Conservation (phyloP, 1,140 invertebrate genomes). For the Calosoma granatense region DNA sequence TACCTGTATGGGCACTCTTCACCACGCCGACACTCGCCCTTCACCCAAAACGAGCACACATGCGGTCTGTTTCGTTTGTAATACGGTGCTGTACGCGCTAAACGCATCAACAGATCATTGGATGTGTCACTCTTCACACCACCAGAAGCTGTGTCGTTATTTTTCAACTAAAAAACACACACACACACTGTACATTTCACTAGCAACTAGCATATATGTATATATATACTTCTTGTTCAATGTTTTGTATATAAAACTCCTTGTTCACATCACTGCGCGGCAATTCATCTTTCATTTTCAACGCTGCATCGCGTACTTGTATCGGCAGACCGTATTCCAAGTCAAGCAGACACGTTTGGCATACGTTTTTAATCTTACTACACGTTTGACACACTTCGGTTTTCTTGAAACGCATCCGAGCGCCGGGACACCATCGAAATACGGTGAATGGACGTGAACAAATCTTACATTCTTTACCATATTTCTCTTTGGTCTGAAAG, state of each 20-base stretch:
- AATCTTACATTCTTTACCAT: slow-evolving; percentile 99
- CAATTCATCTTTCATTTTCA: slow-evolving; percentile 90
- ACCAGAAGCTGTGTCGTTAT: slow-evolving; percentile 39
- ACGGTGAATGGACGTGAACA: slow-evolving; percentile 97
- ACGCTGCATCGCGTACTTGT: slow-evolving; percentile 90
- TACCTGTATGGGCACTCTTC: slow-evolving; percentile 92
- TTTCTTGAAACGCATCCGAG: slow-evolving; percentile 98
- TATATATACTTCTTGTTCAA: slow-evolving; percentile 63
- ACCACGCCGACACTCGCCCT: slow-evolving; percentile 96
- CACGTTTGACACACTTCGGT: slow-evolving; percentile 99
- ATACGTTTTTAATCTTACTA: slow-evolving; percentile 96
- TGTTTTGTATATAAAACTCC: slow-evolving; percentile 97
- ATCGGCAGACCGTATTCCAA: slow-evolving; percentile 93
- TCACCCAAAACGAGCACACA: slow-evolving; percentile 99
- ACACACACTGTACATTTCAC: background rate
- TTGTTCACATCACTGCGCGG: slow-evolving; percentile 98
- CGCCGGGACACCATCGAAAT: slow-evolving; percentile 96
- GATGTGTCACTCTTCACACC: slow-evolving; percentile 66
- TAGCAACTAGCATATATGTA: background rate
- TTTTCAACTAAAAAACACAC: slow-evolving; percentile 29
- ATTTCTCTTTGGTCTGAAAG: slow-evolving; percentile 91
- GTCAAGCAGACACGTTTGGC: slow-evolving; percentile 97
- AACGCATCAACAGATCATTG: slow-evolving; percentile 83
- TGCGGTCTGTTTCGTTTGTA: slow-evolving; percentile 98
- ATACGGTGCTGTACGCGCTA: slow-evolving; percentile 95